Evolutionary conservation across 2,888 invertebrate genomes (phyloP).

Genomic region (Macrosiphum euphorbiae): DNA sequence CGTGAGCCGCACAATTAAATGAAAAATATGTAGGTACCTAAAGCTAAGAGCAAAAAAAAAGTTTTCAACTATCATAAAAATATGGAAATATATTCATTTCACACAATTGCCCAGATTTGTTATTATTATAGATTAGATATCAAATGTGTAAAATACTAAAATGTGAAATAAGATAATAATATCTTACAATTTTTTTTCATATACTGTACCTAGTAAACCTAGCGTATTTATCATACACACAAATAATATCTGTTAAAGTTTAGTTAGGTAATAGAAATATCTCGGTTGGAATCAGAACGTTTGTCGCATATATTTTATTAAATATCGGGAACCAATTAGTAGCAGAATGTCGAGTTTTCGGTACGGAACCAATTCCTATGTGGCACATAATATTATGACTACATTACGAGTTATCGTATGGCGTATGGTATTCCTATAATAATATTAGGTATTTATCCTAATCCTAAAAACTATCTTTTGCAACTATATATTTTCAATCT

Average conservation of each 20-base stretch:
- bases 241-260: background rate
- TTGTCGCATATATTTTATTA: background rate
- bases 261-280: background rate
- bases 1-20: background rate
- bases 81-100: background rate
- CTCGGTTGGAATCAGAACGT: background rate
- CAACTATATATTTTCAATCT: conserved; percentile 4
- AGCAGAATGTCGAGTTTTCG: background rate
- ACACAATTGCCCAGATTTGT: background rate
- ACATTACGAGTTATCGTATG: background rate
- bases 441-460: background rate
- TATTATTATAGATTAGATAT: background rate
- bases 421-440: background rate
- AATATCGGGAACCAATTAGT: background rate
- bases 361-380: background rate
- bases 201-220: background rate
- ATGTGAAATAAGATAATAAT: background rate
- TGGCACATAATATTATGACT: background rate
- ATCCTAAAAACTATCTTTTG: background rate
- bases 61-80: background rate
- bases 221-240: background rate
- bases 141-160: no score
- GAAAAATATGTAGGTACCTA: background rate
- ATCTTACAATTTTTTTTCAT: background rate
- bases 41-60: background rate